Conservation (phyloP, 64 coral and sea anemone species). For the Actinia equina region DNA sequence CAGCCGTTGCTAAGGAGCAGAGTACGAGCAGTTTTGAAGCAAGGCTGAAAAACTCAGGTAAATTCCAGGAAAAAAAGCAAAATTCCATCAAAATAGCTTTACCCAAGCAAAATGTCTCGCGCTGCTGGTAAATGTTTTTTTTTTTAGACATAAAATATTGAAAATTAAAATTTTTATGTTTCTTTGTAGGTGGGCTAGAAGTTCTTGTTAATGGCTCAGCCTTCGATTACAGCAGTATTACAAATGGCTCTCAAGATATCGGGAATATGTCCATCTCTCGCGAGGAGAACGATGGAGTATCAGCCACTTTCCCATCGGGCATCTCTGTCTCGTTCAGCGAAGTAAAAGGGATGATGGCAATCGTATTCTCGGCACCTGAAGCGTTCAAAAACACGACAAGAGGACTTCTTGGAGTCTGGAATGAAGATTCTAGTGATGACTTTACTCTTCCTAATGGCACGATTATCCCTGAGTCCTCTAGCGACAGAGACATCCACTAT, state of each 20-base stretch:
- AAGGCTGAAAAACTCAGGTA: slow-evolving; percentile 17
- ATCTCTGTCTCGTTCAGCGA: slow-evolving; percentile 20
- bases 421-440: slow-evolving; percentile 39
- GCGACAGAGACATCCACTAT: slow-evolving; percentile 35
- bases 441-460: slow-evolving; percentile 55
- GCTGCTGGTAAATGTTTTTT: too few species aligned
- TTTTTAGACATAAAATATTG: too few species aligned
- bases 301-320: slow-evolving; percentile 40
- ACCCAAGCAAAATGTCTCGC: too few species aligned
- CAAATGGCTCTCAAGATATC: slow-evolving; percentile 8
- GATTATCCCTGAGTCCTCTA: slow-evolving; percentile 19
- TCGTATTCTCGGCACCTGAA: slow-evolving; percentile 22
- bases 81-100: neutral
- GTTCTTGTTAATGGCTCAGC: neutral
- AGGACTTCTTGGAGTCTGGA: slow-evolving; percentile 59
- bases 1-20: slow-evolving; percentile 48
- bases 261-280: slow-evolving; percentile 34
- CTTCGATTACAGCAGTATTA: neutral
- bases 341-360: slow-evolving; percentile 36
- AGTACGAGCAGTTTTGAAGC: slow-evolving; percentile 50
- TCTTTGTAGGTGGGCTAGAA: neutral
- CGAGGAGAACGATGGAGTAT: slow-evolving; percentile 17
- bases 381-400: slow-evolving; percentile 34
- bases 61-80: neutral
- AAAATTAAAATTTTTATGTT: too few species aligned